Evolutionary conservation across 2,888 invertebrate genomes (phyloP).

Genomic region (Caenorhabditis uteleia): DNA sequence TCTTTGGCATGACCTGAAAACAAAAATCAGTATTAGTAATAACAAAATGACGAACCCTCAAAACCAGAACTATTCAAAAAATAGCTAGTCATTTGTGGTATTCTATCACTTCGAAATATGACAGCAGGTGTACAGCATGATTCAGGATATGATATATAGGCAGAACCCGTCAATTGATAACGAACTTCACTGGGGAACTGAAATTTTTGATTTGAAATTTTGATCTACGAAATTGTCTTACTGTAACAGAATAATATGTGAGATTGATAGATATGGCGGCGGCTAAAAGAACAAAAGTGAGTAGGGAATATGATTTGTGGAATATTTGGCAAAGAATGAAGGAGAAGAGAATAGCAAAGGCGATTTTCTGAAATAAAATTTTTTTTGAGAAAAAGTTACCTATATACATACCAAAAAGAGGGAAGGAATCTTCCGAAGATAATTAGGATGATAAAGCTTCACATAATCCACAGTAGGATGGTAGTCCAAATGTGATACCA

Average conservation of each 20-base stretch:
- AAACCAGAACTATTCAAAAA: constrained; percentile 7
- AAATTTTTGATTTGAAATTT: no score
- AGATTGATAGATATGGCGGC: constrained; percentile 10
- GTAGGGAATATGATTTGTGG: constrained; percentile 7
- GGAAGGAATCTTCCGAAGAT: constrained; percentile 49
- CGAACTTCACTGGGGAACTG: constrained; percentile 47
- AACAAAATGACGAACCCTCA: constrained; percentile 9
- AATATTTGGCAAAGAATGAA: constrained; percentile 13
- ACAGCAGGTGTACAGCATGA: constrained; percentile 61
- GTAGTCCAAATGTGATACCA: constrained; percentile 32
- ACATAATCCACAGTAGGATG: constrained; percentile 42
- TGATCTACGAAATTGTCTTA: background rate
- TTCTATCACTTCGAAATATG: constrained; percentile 32
- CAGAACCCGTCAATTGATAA: constrained; percentile 41
- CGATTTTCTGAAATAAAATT: constrained; percentile 20
- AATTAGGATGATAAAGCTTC: constrained; percentile 53
- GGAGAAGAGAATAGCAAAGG: constrained; percentile 12
- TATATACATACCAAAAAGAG: constrained; percentile 24
- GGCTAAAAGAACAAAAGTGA: constrained; percentile 8
- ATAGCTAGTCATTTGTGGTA: constrained; percentile 24
- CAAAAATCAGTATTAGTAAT: background rate
- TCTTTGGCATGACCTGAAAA: constrained; percentile 51
- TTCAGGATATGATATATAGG: constrained; percentile 51
- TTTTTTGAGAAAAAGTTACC: background rate
- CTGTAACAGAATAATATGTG: constrained; percentile 1